Evolutionary conservation across 2,888 invertebrate species (phyloP), one percentile per base, ranked within the genome.

Genomic region (Noctua fimbriata): DNA sequence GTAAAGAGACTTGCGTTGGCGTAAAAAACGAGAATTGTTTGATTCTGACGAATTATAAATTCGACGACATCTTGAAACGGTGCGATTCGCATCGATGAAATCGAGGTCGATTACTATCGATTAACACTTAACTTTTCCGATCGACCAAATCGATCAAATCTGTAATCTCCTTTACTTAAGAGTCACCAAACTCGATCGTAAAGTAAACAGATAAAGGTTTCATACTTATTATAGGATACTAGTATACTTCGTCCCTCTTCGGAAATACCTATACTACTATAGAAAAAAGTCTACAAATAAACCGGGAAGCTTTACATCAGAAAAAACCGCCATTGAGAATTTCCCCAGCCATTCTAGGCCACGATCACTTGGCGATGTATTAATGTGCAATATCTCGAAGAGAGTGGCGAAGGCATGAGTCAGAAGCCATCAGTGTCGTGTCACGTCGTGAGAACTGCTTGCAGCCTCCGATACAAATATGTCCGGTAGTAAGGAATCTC

Each of bases 401-500:
- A 88, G 83, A 87, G 82, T 76, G 85, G 84, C 44, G 21, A n/a
- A 83, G 85, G 69, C 12, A 63, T 89, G 89, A 89, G 60, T 89
- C 89, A 89, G 76, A 74, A 71, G 75, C 28, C 81, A 81, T 71
- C 82, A 81, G 74, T 47, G 83, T 44, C 76, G 77, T 79, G 71
- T 71, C 71, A 66, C 52, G 74, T 72, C 60, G 86, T 88, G 88
- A 85, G 85, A 89, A 87, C 76, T 78, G 49, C 41, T 58, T 28
- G 18, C 81, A 84, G 73, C 84, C 81, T 81, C 76, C 73, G 66
- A 82, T 65, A 73, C 83, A 77, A 58, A 76, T 81, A 82, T 78
- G 73, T 87, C 88, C 84, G 88, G 89, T 79, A 69, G 52, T 72
- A 65, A 55, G 83, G 89, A 85, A 89, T 89, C 83, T 83, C 86